These are phyloP conservation scores for Lindbergichthys nudifrons DNA, from an alignment of 2,797 vertebrate genomes.

Conservation along the genomic window DNA sequence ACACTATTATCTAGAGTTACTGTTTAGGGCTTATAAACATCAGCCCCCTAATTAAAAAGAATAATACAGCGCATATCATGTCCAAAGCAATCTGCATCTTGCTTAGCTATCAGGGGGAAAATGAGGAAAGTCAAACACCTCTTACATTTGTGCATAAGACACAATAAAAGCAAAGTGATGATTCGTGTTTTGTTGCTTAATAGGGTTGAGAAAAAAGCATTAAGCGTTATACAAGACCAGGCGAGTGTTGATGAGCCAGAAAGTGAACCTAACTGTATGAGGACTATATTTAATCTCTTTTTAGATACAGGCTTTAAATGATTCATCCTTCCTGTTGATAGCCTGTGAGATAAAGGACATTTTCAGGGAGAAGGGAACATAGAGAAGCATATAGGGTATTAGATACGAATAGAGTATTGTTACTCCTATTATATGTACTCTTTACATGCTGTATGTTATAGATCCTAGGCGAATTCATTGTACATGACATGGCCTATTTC, in stretches of 20 bases:
- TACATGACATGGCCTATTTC: not conserved
- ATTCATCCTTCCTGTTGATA: constrained; percentile 1
- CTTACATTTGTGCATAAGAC: constrained; percentile 38
- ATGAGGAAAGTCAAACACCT: constrained; percentile 43
- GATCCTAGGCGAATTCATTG: not conserved
- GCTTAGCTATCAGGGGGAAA: constrained; percentile 47
- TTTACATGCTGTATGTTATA: not conserved
- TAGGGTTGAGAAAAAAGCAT: not conserved
- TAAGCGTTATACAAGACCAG: not conserved
- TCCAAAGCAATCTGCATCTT: constrained; percentile 70
- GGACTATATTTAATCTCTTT: not conserved
- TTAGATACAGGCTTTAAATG: not conserved
- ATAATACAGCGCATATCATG: constrained; percentile 75
- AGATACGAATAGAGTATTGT: not conserved
- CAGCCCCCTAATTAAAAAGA: constrained; percentile 82
- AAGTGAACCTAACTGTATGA: not conserved
- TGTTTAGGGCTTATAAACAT: constrained; percentile 80
- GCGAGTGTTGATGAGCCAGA: not conserved
- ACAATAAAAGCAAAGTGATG: constrained; percentile 34
- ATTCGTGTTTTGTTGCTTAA: constrained; percentile 33
- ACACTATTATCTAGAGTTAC: constrained; percentile 82
- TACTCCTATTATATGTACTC: not conserved
- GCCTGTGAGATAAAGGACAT: constrained; percentile 5
- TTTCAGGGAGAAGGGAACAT: constrained; percentile 1
- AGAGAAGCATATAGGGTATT: not conserved